Conservation (phyloP, 1,140 invertebrate genomes). For the Agrypnia vestita region DNA sequence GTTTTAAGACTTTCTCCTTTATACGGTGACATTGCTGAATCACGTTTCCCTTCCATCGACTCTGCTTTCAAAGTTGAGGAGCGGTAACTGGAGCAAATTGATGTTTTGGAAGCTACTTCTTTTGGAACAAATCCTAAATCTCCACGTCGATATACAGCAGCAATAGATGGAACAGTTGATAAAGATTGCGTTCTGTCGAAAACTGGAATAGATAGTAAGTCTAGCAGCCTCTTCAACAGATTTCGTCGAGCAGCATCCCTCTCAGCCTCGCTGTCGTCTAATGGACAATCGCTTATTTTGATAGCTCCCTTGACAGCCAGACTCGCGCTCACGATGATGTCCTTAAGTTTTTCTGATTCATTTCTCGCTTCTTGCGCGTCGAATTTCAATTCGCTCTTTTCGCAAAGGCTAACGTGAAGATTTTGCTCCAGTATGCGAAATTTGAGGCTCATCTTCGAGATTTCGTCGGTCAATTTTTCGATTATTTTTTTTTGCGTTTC, state of each 20-base stretch:
- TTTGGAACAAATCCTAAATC: slow-evolving; percentile 75
- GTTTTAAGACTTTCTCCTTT: slow-evolving; percentile 40
- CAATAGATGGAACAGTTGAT: slow-evolving; percentile 67
- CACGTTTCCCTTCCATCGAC: neutral
- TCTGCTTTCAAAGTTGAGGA: slow-evolving; percentile 36
- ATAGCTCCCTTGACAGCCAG: slow-evolving; percentile 75
- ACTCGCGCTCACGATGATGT: slow-evolving; percentile 75
- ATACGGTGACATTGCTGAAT: neutral
- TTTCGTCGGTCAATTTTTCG: slow-evolving; percentile 68
- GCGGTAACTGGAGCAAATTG: slow-evolving; percentile 45
- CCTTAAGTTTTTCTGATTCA: slow-evolving; percentile 73
- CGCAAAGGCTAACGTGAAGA: slow-evolving; percentile 72
- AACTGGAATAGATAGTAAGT: slow-evolving; percentile 65
- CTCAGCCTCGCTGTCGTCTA: slow-evolving; percentile 63
- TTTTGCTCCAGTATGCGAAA: slow-evolving; percentile 75
- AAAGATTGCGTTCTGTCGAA: slow-evolving; percentile 61
- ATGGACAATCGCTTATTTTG: slow-evolving; percentile 69
- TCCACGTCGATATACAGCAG: slow-evolving; percentile 72
- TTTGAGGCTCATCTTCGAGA: slow-evolving; percentile 68
- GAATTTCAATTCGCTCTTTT: slow-evolving; percentile 69
- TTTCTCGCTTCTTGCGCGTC: slow-evolving; percentile 71
- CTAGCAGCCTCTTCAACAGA: slow-evolving; percentile 72
- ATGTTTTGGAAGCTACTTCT: slow-evolving; percentile 31
- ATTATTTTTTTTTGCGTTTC: slow-evolving; percentile 67
- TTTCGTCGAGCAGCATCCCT: slow-evolving; percentile 72